A percentile compares a stretch with the other conserved stretches of the same genome.
phyloP scores from a whole-genome alignment of 2,888 invertebrate species.

The Parasteatoda lunata region DNA sequence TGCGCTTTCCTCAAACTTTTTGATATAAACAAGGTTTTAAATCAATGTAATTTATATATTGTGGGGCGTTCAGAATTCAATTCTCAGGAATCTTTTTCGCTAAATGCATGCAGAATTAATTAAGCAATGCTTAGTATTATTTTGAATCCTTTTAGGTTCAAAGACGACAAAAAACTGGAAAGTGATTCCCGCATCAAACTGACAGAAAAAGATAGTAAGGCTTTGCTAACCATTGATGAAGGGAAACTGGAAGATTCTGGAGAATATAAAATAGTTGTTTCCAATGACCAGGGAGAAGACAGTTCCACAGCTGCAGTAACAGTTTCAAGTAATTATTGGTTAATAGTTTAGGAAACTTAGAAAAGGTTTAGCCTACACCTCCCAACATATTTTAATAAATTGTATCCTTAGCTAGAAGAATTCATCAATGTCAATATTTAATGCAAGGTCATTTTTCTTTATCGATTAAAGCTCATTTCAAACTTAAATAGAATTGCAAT shows the following conservation, averaged over 20 bases:
- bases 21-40: no score
- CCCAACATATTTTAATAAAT: not conserved
- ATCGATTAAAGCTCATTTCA: no score
- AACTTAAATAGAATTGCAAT: no score
- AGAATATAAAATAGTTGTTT: constrained; percentile 74
- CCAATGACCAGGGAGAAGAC: constrained; percentile 74
- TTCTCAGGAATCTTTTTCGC: no score
- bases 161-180: constrained; percentile 83
- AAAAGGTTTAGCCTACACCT: no score
- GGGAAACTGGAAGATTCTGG: constrained; percentile 71
- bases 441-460: not conserved
- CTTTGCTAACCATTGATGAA: constrained; percentile 75
- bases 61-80: no score
- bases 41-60: no score
- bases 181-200: constrained; percentile 79
- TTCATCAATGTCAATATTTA: not conserved
- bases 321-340: constrained; percentile 36
- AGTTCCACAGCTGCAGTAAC: constrained; percentile 39
- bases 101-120: no score
- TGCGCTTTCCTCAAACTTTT: no score
- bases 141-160: constrained; percentile 73
- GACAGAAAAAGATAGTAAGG: constrained; percentile 24
- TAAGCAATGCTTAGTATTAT: no score
- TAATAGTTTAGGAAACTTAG: not conserved
- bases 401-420: not conserved